Percentiles rank a stretch among this genome's conserved stretches.
Evolutionary conservation across 2,113 vertebrate species (phyloP).

Genomic region (Cynopterus brachyotis): DNA sequence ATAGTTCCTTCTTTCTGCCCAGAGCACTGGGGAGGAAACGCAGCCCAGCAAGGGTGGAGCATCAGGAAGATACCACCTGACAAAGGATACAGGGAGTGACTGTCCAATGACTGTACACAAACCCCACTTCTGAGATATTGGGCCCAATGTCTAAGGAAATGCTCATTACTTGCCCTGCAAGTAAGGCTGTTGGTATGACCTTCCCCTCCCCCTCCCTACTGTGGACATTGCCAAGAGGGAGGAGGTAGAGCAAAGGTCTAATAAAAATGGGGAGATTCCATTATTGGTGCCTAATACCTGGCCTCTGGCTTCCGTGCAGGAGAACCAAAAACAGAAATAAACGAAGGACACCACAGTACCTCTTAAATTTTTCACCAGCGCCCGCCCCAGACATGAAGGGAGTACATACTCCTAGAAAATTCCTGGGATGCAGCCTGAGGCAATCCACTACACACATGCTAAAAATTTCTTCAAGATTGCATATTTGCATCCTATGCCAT

Average conservation of each 20-base stretch:
- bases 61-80: neutral
- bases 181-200: neutral
- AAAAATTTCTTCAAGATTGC: neutral
- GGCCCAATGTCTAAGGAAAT: neutral
- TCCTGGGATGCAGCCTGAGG: neutral
- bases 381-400: neutral
- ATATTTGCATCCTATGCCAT: neutral
- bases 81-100: neutral
- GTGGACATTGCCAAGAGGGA: neutral
- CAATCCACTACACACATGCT: neutral
- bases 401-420: neutral
- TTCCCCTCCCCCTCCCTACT: neutral
- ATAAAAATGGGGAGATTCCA: neutral
- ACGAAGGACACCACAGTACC: neutral
- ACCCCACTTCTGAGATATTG: neutral
- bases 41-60: neutral
- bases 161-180: neutral
- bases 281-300: neutral
- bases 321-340: neutral
- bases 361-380: neutral
- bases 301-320: neutral
- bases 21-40: neutral
- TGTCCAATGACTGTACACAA: neutral
- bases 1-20: neutral
- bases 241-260: neutral